phyloP scores from a whole-genome alignment of 2,113 vertebrate genomes.

The Mellivora capensis region DNA sequence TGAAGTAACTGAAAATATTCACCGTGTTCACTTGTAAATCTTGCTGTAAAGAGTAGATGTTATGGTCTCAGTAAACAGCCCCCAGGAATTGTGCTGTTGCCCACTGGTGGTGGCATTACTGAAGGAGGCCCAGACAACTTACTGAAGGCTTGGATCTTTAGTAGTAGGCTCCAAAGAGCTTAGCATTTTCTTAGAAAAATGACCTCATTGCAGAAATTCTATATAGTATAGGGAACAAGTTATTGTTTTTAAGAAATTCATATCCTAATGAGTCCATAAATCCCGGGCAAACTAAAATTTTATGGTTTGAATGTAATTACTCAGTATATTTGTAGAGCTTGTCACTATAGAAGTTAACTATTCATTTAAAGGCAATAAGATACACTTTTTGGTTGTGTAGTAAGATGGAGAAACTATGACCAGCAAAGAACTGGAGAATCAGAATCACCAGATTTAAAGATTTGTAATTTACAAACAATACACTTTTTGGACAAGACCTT shows the following conservation, averaged over 20 bases:
- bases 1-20: conserved; percentile 14
- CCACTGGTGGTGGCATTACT: background rate
- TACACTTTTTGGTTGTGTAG: background rate
- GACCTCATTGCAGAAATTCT: background rate
- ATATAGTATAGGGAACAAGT: background rate
- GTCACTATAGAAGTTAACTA: background rate
- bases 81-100: background rate
- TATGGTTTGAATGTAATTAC: background rate
- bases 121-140: background rate
- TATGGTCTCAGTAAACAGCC: background rate
- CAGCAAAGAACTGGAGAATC: background rate
- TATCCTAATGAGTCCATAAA: background rate
- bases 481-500: background rate
- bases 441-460: background rate
- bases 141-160: background rate
- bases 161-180: background rate
- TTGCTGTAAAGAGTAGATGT: background rate
- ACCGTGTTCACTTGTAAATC: background rate
- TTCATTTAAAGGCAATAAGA: background rate
- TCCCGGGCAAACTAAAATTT: background rate
- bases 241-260: background rate
- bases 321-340: background rate
- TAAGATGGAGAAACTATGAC: background rate
- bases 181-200: background rate
- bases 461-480: background rate